phyloP scores from a whole-genome alignment of 35 echinoderm and acorn worm species.

The Chiridota heheva region DNA sequence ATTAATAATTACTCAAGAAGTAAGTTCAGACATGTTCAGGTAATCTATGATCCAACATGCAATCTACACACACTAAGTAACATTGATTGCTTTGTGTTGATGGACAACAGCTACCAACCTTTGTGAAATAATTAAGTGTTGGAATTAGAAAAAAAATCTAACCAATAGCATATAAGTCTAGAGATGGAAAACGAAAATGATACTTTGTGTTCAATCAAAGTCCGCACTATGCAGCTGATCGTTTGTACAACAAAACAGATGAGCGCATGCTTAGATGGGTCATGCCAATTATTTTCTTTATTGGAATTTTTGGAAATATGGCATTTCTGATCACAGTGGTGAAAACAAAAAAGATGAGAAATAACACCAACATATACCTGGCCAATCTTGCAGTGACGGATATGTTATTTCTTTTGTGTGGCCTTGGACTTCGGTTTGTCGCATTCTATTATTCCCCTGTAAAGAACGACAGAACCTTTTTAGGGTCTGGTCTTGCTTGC shows the following conservation, averaged over 20 bases:
- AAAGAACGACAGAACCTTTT: slow-evolving; percentile 8
- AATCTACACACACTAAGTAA: no score
- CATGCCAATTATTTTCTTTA: slow-evolving; percentile 22
- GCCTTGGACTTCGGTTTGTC: slow-evolving; percentile 10
- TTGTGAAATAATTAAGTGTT: no score
- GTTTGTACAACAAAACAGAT: slow-evolving; percentile 35
- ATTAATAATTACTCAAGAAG: no score
- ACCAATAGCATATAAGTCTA: no score
- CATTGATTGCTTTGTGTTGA: no score
- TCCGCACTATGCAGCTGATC: no score
- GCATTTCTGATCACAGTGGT: slow-evolving; percentile 39
- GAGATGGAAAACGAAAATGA: no score
- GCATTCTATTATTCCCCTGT: slow-evolving; percentile 30
- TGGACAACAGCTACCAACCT: no score
- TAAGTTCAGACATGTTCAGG: no score
- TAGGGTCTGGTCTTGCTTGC: slow-evolving; percentile 3
- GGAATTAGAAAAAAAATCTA: no score
- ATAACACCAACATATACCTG: slow-evolving; percentile 41
- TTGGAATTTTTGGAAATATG: slow-evolving; percentile 40
- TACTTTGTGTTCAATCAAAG: no score
- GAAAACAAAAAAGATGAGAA: slow-evolving; percentile 29
- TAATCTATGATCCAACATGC: no score
- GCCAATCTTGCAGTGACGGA: slow-evolving; percentile 43
- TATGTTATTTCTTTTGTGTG: slow-evolving; percentile 41
- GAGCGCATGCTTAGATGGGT: slow-evolving; percentile 37